Evolutionary conservation across 2,888 invertebrate species (phyloP).

Genomic region (Exephanes ischioxanthus): DNA sequence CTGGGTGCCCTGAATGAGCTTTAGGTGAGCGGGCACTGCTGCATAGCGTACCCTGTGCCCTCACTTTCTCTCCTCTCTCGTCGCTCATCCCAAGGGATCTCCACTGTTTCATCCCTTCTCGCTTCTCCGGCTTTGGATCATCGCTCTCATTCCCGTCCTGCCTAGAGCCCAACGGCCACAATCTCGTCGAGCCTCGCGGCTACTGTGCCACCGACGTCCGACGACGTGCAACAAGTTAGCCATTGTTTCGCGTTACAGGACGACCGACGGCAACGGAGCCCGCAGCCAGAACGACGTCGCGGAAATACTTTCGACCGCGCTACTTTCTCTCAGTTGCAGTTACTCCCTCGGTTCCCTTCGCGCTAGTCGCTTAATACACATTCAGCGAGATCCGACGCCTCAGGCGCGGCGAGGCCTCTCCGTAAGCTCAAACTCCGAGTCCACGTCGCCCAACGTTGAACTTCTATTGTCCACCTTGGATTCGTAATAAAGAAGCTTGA

Average conservation of each 20-base stretch:
- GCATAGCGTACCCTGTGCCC: conserved; percentile 17
- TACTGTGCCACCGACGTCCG: conserved; percentile 37
- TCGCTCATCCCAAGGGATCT: conserved; percentile 6
- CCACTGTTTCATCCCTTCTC: background rate
- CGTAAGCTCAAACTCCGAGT: conserved; percentile 44
- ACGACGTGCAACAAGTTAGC: conserved; percentile 79
- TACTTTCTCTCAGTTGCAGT: conserved; percentile 20
- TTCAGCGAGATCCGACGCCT: conserved; percentile 35
- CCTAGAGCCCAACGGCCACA: conserved; percentile 14
- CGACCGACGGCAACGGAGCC: conserved; percentile 47
- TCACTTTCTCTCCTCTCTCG: conserved; percentile 3
- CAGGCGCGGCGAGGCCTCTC: conserved; percentile 9
- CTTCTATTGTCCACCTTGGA: conserved; percentile 50
- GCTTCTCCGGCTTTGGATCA: conserved; percentile 27
- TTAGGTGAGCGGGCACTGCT: conserved; percentile 10
- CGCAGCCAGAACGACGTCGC: conserved; percentile 5
- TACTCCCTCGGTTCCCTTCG: conserved; percentile 9
- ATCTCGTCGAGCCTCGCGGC: conserved; percentile 42
- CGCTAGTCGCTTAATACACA: conserved; percentile 49
- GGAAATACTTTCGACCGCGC: conserved; percentile 69
- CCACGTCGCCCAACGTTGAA: conserved; percentile 27
- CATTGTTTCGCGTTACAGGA: conserved; percentile 75
- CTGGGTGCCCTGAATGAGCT: conserved; percentile 39
- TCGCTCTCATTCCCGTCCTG: conserved; percentile 30
- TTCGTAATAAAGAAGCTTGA: conserved; percentile 62